Evolutionary conservation across 2,797 vertebrate species (phyloP).

Genomic region (Poliocrania exsul): DNA sequence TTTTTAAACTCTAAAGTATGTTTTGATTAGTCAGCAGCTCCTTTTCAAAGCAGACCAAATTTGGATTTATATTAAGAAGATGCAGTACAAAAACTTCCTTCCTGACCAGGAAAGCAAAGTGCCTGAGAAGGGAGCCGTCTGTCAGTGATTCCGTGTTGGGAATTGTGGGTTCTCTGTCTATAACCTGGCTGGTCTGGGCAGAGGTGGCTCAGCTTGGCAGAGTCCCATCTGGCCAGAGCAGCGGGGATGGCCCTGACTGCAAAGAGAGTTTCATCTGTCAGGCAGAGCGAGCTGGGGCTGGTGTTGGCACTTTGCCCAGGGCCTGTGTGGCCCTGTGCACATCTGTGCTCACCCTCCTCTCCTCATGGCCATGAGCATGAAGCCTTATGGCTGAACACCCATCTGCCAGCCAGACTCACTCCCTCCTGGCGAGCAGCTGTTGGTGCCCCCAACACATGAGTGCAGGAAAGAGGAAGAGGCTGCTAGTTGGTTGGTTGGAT

Average conservation of each 20-base stretch:
- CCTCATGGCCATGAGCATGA: fast-evolving
- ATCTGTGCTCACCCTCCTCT: fast-evolving
- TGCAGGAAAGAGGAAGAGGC: background rate
- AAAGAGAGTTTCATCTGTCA: background rate
- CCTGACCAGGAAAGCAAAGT: background rate
- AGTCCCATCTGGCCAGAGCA: background rate
- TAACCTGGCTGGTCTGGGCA: background rate
- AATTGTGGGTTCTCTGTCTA: background rate
- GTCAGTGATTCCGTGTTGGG: fast-evolving
- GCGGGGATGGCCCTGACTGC: fast-evolving
- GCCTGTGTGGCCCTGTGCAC: fast-evolving
- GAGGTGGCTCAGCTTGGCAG: background rate
- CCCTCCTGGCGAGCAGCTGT: fast-evolving
- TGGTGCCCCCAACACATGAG: fast-evolving
- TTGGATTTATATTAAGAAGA: background rate
- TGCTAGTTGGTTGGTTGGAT: background rate
- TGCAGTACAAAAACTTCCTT: background rate
- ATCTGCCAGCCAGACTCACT: fast-evolving
- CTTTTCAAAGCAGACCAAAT: background rate
- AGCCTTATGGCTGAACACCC: background rate
- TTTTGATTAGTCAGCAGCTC: background rate
- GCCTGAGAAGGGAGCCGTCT: fast-evolving
- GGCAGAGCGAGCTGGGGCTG: background rate
- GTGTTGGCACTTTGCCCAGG: fast-evolving
- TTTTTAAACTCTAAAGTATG: background rate